These are phyloP conservation scores for Sandelia bainsii DNA, from an alignment of 2,797 vertebrate genomes.

Conservation along the genomic window DNA sequence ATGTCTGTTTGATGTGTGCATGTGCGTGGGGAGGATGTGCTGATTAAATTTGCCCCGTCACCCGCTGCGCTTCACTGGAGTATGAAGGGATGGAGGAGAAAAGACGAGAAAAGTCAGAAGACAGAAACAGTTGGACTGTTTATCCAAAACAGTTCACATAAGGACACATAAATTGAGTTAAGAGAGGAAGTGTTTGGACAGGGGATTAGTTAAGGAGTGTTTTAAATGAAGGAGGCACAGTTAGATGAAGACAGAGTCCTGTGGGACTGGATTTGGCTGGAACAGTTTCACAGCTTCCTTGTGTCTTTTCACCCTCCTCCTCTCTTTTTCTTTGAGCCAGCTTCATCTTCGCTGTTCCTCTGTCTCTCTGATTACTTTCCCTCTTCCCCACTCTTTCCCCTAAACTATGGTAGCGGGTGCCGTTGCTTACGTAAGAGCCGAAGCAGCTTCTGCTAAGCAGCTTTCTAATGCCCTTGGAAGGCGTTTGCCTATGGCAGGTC, in stretches of 20 bases:
- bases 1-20: constrained; percentile 41
- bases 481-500: constrained; percentile 74
- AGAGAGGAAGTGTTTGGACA: constrained; percentile 10
- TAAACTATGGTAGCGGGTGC: constrained; percentile 43
- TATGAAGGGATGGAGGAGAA: constrained; percentile 22
- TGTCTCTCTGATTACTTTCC: constrained; percentile 53
- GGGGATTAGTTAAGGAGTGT: constrained; percentile 20
- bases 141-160: constrained; percentile 28
- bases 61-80: constrained; percentile 22
- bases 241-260: constrained; percentile 27
- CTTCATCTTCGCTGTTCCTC: constrained; percentile 38
- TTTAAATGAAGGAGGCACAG: constrained; percentile 18
- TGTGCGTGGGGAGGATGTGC: constrained; percentile 31
- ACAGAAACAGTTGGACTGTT: constrained; percentile 12
- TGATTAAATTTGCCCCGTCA: constrained; percentile 67
- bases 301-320: constrained; percentile 25
- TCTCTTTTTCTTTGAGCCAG: constrained; percentile 47
- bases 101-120: background rate
- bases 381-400: constrained; percentile 13
- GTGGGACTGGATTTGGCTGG: constrained; percentile 52
- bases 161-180: constrained; percentile 32
- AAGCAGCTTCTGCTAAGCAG: constrained; percentile 75
- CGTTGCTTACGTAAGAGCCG: constrained; percentile 66
- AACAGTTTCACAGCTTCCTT: constrained; percentile 39
- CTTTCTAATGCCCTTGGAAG: constrained; percentile 77